Evolutionary conservation across 2,113 vertebrate species (phyloP).

Genomic region (Caracal caracal): DNA sequence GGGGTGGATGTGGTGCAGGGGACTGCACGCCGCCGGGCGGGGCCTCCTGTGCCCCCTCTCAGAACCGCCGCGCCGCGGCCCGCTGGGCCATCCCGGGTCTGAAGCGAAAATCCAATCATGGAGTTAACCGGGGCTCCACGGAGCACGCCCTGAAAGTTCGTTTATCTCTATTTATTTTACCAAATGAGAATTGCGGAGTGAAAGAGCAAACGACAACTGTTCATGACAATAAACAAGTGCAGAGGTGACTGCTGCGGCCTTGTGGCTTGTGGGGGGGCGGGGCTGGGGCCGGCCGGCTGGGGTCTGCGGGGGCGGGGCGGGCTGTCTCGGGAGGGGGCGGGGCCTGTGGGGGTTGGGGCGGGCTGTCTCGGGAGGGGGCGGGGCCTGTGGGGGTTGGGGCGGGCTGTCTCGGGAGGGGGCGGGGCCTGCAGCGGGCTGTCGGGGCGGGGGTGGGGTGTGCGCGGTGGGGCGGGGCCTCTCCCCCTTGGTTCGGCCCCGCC

Average conservation of each 20-base stretch:
- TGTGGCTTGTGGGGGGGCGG: not conserved
- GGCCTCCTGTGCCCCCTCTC: not conserved
- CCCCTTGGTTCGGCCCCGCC: not conserved
- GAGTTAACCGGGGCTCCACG: conserved; percentile 75
- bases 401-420: not conserved
- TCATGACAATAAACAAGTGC: conserved; percentile 81
- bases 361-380: not conserved
- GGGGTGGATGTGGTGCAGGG: not conserved
- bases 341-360: not conserved
- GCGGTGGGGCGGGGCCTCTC: not conserved
- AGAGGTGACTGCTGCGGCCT: not conserved
- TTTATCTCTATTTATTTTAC: conserved; percentile 88
- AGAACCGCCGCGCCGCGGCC: not conserved
- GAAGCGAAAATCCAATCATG: conserved; percentile 84
- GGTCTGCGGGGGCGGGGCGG: not conserved
- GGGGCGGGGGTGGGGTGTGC: not conserved
- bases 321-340: not conserved
- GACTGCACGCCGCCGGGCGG: not conserved
- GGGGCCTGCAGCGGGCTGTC: not conserved
- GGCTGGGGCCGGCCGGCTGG: not conserved
- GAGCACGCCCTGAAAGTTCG: conserved; percentile 78
- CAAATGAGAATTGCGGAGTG: conserved; percentile 80
- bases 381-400: not conserved
- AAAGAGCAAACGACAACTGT: conserved; percentile 79
- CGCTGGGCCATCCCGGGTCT: conserved; percentile 51